Base-by-base conservation (phyloP, 1,140 invertebrate genomes). In the Brachystomella parvula region DNA sequence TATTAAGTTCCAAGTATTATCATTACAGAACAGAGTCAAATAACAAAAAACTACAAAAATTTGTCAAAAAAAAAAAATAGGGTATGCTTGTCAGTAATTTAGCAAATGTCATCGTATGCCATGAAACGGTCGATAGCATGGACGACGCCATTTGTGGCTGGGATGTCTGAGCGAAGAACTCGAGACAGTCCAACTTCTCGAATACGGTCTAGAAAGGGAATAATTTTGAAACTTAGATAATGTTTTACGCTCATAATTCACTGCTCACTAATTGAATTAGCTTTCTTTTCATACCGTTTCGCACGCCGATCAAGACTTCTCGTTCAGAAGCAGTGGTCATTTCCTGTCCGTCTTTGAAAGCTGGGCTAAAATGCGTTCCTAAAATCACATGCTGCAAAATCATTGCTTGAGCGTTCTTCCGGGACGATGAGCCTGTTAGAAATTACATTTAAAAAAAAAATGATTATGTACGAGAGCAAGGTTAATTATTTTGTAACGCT, bases 121-220 rank as follows among this genome's bases (percentile, higher is more conserved):
- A 74, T 44, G 28, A 73, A 72, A 12, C 71, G 66, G 47, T 74
- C 73, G 56, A 74, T 67, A 17, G 67, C 73, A 63, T 74, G 73
- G 33, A 74, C 73, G 19, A 74, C 73, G 59, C 73, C 73, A 59
- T 74, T 74, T 17, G 69, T 72, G 19, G 71, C 73, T 44, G 73
- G 71, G 29, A 74, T 71, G 58, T 74, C 73, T 12, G 73, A 71
- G 3, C 69, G 64, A 31, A 74, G 62, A 2, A 74, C 73, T 24
- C 71, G 49, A 24, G 65, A 71, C 17, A 74, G 56, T 58, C 71
- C 71, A 58, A 73, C 73, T 64, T 74, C 73, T 33, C 69, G 47
- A 28, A 74, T 33, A 39, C 67, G 69, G 71, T 74, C 73, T 74
- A 53, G n/a, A n/a, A n/a, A n/a, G n/a, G n/a, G n/a, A n/a, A n/a